Evolutionary conservation across 2,888 invertebrate species (phyloP).

Genomic region (Pseudococcus viburni): DNA sequence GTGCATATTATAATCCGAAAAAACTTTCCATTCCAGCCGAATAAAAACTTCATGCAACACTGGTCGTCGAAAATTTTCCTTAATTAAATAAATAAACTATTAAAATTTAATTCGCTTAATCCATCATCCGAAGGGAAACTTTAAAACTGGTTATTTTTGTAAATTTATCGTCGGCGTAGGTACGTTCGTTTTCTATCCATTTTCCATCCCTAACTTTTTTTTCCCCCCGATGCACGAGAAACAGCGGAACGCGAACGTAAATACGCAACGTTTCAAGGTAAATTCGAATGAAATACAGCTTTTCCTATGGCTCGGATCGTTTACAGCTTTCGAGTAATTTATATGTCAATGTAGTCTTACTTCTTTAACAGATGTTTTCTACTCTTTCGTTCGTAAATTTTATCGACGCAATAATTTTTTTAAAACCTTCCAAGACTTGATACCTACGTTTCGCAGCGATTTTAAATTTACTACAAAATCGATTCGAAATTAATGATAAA

Average conservation of each 20-base stretch:
- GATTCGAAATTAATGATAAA: conserved; percentile 52
- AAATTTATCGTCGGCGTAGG: background rate
- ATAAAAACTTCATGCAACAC: background rate
- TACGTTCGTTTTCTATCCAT: background rate
- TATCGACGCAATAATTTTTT: conserved; percentile 53
- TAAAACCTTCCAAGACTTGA: conserved; percentile 26
- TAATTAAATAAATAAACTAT: conserved; percentile 31
- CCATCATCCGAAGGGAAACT: conserved; percentile 32
- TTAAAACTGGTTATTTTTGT: background rate
- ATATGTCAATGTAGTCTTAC: conserved; percentile 56
- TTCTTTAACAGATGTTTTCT: conserved; percentile 55
- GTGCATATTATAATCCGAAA: background rate
- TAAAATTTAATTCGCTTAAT: background rate
- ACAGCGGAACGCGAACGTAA: background rate
- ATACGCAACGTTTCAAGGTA: conserved; percentile 16
- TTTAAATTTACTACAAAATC: conserved; percentile 36
- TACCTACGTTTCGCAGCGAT: conserved; percentile 40
- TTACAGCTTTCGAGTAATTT: conserved; percentile 46
- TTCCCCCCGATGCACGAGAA: background rate
- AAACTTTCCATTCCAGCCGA: background rate
- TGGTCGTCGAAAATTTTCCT: background rate
- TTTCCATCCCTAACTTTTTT: background rate
- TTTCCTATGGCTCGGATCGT: conserved; percentile 24
- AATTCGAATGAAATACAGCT: conserved; percentile 43
- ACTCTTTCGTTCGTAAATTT: conserved; percentile 48